Evolutionary conservation across 2,888 invertebrate genomes (phyloP).

Genomic region (Dryadula phaetusa): DNA sequence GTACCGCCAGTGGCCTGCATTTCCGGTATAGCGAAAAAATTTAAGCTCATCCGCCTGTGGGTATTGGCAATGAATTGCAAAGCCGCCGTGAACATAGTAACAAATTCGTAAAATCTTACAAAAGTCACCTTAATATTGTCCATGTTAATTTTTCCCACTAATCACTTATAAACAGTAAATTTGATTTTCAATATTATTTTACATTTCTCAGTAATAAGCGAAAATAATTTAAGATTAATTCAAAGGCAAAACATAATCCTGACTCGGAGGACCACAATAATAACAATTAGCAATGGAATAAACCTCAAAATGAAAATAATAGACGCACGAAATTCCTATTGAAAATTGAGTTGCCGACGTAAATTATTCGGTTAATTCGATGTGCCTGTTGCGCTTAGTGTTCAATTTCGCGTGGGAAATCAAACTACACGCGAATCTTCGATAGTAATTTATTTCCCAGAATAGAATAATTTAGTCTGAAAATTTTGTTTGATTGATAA

Average conservation of each 20-base stretch:
- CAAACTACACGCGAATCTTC: slow-evolving; percentile 38
- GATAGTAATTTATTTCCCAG: slow-evolving; percentile 30
- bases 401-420: slow-evolving; percentile 45
- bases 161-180: slow-evolving; percentile 14
- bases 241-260: slow-evolving; percentile 33
- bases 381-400: slow-evolving; percentile 43
- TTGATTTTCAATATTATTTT: slow-evolving; percentile 18
- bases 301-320: slow-evolving; percentile 38
- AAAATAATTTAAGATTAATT: slow-evolving; percentile 28
- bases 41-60: too few species aligned
- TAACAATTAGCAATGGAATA: slow-evolving; percentile 37
- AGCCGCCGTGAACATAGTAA: neutral
- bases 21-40: too few species aligned
- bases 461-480: slow-evolving; percentile 26
- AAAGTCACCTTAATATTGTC: neutral
- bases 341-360: slow-evolving; percentile 30
- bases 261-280: slow-evolving; percentile 28
- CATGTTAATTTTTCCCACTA: slow-evolving; percentile 5
- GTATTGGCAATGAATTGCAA: too few species aligned
- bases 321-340: slow-evolving; percentile 36
- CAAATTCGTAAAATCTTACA: neutral
- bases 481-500: slow-evolving; percentile 16
- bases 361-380: slow-evolving; percentile 42
- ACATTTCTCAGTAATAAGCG: slow-evolving; percentile 22
- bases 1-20: too few species aligned